phyloP scores from a whole-genome alignment of 1,140 invertebrate species.

The Conus betulinus region DNA sequence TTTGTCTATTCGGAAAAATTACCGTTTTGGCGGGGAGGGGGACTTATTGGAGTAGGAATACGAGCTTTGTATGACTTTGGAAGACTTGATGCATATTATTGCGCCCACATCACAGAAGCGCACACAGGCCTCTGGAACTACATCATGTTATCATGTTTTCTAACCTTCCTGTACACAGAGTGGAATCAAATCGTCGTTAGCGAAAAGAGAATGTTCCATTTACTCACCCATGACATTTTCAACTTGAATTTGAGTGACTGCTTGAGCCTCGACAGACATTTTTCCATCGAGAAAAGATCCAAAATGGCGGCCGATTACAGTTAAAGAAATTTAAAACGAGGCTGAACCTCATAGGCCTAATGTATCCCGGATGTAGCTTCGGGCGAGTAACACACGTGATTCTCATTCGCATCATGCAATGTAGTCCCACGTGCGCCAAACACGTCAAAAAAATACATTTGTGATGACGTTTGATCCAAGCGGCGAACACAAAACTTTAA shows the following conservation, averaged over 20 bases:
- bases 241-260: slow-evolving; percentile 66
- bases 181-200: slow-evolving; percentile 1
- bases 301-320: slow-evolving; percentile 63
- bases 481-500: too few species aligned
- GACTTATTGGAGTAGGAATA: slow-evolving; percentile 60
- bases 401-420: slow-evolving; percentile 31
- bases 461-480: too few species aligned
- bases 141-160: slow-evolving; percentile 41
- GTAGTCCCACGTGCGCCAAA: slow-evolving; percentile 22
- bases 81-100: slow-evolving; percentile 59
- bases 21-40: background rate
- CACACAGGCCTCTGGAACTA: slow-evolving; percentile 49
- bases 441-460: background rate
- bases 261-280: slow-evolving; percentile 65
- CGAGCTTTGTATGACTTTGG: slow-evolving; percentile 37
- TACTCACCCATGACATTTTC: slow-evolving; percentile 68
- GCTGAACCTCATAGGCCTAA: slow-evolving; percentile 7
- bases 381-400: slow-evolving; percentile 32
- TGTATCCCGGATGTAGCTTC: slow-evolving; percentile 39
- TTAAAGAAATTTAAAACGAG: slow-evolving; percentile 36
- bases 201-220: background rate
- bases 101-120: slow-evolving; percentile 51
- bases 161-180: background rate
- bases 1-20: too few species aligned
- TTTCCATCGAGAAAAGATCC: slow-evolving; percentile 61